Evolutionary conservation across 35 echinoderm and acorn worm genomes (phyloP), one percentile per base, ranked within the genome.

Genomic region (Nesometra sesokonis): DNA sequence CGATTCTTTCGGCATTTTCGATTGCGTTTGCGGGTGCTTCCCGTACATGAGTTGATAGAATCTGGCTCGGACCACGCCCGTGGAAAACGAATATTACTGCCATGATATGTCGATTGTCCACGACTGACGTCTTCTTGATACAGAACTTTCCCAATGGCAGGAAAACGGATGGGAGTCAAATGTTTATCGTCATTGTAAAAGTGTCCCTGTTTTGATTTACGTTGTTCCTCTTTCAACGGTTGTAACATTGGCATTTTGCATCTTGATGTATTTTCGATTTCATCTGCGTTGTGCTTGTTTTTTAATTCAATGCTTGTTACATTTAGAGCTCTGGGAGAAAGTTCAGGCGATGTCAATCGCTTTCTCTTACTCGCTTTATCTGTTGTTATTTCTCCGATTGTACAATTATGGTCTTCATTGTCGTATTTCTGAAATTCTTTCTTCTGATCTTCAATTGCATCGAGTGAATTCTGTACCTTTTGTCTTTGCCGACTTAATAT

Each of bases 401-500:
- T 27, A n/a, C n/a, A n/a, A 4, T 67, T 17, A 9, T 17, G 11
- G 21, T 17, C 52, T 15, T 43, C 52, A 67, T 27, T 3, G 9
- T 1, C 23, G 21, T 67, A 67, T 67, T 67, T 67, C 52, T 67
- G 52, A 67, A 19, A 67, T 67, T 67, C 52, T 67, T 67, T 67
- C 21, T 27, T 67, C 7, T 67, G 52, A 67, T 67, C 52, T 67
- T 67, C 52, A 67, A 67, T 67, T 27, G 52, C 52, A 67, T 13
- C 23, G 23, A 67, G 52, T 9, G 93, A 94, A 33, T 86, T 79
- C 32, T 87, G 67, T 33, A 94, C 82, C 76, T 94, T 82, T 88
- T 86, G 84, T 76, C 85, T 88, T 36, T 94, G 93, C 0, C 93
- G 82, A 80, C 91, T 87, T 52, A 96, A 36, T 27, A 96, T 88